Base-by-base conservation (phyloP, 2,888 invertebrate species). In the Pachycephus smyrnensis region DNA sequence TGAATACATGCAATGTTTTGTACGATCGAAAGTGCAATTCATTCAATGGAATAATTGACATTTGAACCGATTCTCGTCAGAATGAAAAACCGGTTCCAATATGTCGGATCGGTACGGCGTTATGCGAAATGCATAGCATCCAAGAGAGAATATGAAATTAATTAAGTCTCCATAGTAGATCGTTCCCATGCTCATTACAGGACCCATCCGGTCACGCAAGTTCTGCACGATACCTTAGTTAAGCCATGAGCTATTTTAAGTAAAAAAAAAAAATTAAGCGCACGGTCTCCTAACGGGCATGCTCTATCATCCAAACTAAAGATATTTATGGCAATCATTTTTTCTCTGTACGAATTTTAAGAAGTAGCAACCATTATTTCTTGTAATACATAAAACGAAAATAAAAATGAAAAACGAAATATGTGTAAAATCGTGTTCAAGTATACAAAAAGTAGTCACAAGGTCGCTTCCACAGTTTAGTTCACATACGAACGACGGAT, bases 391-490 rank as follows among this genome's bases (percentile, higher is more conserved):
- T 31, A 35, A 71, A 69, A 12, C 11, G 23, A 76, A 33, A 73
- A 69, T n/a, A 36, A 12, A 73, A 15, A 30, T 30, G n/a, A 37
- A 68, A 11, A 30, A 69, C 11, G 12, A 36, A 68, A 71, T n/a
- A 71, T 71, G 4, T n/a, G 23, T n/a, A 15, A 3, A 30, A 1
- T 33, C 1, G 30, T 71, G 30, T 23, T 23, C 23, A 23, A 55
- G 23, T 9, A 9, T 9, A 23, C 23, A 74, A 74, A 74, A 74
- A 74, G 74, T 37, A 74, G 74, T 74, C 74, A 74, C 30, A 74
- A n/a, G n/a, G 74, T 74, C 74, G 74, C 74, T 74, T 74, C 74
- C 23, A 35, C 74, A 74, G 74, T 74, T 30, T 12, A 55, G 55
- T 55, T 55, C 55, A 55, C 55, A 55, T 55, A 55, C 55, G 23